These are phyloP conservation scores for Leptopilina boulardi DNA, from an alignment of 1,140 invertebrate species.

Conservation along the genomic window DNA sequence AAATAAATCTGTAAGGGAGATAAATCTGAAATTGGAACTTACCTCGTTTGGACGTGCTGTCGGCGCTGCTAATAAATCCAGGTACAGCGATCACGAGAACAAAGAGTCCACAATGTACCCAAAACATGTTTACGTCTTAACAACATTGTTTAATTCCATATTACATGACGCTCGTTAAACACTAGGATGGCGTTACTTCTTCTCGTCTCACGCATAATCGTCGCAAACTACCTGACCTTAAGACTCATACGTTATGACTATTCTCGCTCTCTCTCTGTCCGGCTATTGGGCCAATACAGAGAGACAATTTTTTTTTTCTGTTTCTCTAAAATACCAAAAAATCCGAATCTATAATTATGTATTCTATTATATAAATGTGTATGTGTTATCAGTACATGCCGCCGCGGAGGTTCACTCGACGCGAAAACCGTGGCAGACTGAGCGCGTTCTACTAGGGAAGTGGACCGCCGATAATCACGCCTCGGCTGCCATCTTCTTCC, in stretches of 20 bases:
- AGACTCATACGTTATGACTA: conserved; percentile 62
- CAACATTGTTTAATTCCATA: conserved; percentile 76
- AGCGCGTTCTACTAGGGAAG: conserved; percentile 51
- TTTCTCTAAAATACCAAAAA: no score
- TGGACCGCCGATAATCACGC: conserved; percentile 67
- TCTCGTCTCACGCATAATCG: conserved; percentile 66
- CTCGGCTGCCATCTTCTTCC: conserved; percentile 75
- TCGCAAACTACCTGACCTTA: conserved; percentile 65
- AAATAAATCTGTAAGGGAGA: neutral
- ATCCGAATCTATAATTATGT: conserved; percentile 28
- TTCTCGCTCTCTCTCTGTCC: no score
- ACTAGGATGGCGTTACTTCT: conserved; percentile 61
- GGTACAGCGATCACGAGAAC: conserved; percentile 75
- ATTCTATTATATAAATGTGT: conserved; percentile 22
- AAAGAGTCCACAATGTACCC: conserved; percentile 75
- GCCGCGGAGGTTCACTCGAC: conserved; percentile 46
- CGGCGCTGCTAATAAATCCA: conserved; percentile 74
- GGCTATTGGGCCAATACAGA: conserved; percentile 19
- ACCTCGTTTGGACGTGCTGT: conserved; percentile 74
- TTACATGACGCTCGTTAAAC: conserved; percentile 72
- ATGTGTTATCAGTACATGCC: conserved; percentile 36
- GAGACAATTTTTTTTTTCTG: conserved; percentile 35
- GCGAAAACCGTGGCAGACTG: conserved; percentile 51
- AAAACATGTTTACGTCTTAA: conserved; percentile 77
- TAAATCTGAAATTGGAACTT: conserved; percentile 50